Percentiles rank a stretch among this genome's conserved stretches.
phyloP scores from a whole-genome alignment of 2,888 invertebrate genomes.

The Panzeria rudis region DNA sequence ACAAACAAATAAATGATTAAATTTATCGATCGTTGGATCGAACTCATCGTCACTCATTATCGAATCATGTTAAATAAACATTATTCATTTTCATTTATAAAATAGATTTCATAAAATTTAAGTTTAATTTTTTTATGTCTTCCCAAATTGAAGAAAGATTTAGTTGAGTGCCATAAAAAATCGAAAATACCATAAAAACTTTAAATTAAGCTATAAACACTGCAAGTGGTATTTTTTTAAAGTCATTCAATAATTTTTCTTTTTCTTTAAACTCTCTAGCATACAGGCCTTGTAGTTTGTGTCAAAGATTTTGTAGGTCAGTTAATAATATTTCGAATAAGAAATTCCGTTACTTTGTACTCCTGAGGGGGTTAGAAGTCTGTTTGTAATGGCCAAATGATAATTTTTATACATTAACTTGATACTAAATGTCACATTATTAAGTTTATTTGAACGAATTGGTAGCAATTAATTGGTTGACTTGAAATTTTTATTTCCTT shows the following conservation, averaged over 20 bases:
- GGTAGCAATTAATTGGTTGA: slow-evolving; percentile 4
- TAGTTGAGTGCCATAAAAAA: not conserved
- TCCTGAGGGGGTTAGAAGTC: not conserved
- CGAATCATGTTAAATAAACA: slow-evolving; percentile 32
- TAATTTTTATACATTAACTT: not conserved
- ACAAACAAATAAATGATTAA: slow-evolving; percentile 52
- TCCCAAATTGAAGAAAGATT: not conserved
- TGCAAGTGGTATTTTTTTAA: slow-evolving; percentile 29
- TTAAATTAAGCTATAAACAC: slow-evolving; percentile 51
- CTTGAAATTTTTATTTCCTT: not conserved
- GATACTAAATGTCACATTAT: slow-evolving; percentile 18
- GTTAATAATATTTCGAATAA: not conserved
- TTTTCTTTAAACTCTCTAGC: not conserved
- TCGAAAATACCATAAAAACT: not conserved
- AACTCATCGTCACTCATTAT: slow-evolving; percentile 3
- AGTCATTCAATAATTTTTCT: slow-evolving; percentile 1
- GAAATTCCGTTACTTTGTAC: slow-evolving; percentile 5
- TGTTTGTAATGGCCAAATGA: not conserved
- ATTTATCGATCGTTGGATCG: slow-evolving; percentile 32
- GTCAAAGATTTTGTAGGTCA: not conserved
- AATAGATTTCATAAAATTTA: slow-evolving; percentile 16
- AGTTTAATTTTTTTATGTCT: not conserved
- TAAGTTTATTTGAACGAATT: slow-evolving; percentile 3
- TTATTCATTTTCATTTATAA: slow-evolving; percentile 20
- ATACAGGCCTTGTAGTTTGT: not conserved